Base-by-base conservation (phyloP, 2,888 invertebrate species). In the Sesamia inferens region DNA sequence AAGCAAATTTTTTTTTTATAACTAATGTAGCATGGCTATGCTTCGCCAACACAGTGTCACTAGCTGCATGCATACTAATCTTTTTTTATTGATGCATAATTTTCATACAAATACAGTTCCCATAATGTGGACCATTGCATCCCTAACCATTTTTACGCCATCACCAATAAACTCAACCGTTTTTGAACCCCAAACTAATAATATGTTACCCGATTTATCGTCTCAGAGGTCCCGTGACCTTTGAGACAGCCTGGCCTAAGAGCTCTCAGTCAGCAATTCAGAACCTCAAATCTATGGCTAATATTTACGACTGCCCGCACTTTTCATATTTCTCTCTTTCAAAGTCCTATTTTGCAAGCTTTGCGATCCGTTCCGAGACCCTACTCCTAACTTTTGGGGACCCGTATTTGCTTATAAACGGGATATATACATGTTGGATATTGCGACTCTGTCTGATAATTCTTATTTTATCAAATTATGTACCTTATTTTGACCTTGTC, bases 241-340 rank as follows among this genome's bases (percentile, higher is more conserved):
- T 81, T 31, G 66, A 69, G 22, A 54, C 44, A 57, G 71, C 44
- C 48, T 31, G 57, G 48, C 24, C 44, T 64, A 62, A 67, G 71
- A 54, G 61, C 44, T 11, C 59, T 47, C 7, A 42, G 71, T 71
- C 71, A 83, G 81, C 84, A 66, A 66, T 81, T 68, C 61, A 22
- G 63, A 68, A 83, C 80, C 71, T 75, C 68, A 83, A 66, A 75
- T 63, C 59, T 62, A 66, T 74, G 64, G 79, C 80, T 84, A 86
- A 85, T 86, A 85, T 85, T 85, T 85, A 85, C 79, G 84, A 82
- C 71, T 51, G 77, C 79, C 84, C 84, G 75, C 81, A 84, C 76
- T 71, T 68, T 85, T 74, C 84, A 84, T 82, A 86, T 78, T 82
- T 86, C 76, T 78, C 77, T 76, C 42, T 82, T 84, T 79, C 77